These are phyloP conservation scores for Agrotis clavis DNA, from an alignment of 2,888 invertebrate species.

Conservation along the genomic window DNA sequence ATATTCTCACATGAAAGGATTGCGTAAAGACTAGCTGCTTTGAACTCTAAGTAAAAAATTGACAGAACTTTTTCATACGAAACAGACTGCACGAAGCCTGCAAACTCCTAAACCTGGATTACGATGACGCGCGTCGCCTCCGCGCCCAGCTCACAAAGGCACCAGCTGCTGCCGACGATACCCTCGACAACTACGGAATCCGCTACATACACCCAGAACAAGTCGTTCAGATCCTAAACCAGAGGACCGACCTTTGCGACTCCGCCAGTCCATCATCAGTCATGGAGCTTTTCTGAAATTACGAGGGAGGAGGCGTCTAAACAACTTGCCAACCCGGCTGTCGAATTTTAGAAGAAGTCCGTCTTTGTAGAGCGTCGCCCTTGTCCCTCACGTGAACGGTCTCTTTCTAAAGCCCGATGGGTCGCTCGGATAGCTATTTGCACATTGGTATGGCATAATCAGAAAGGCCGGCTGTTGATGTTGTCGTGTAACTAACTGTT, in stretches of 20 bases:
- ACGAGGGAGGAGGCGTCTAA: conserved; percentile 80
- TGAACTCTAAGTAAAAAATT: neutral
- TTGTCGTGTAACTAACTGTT: conserved; percentile 36
- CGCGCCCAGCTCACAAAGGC: conserved; percentile 91
- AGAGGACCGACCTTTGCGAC: conserved; percentile 84
- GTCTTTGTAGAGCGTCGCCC: conserved; percentile 12
- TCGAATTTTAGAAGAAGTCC: conserved; percentile 14
- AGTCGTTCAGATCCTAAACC: conserved; percentile 81
- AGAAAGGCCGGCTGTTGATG: conserved; percentile 43
- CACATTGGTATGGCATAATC: conserved; percentile 18
- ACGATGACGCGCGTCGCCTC: conserved; percentile 95
- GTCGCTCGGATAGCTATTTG: neutral
- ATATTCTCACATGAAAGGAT: neutral
- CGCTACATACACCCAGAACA: conserved; percentile 70
- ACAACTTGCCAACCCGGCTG: conserved; percentile 37
- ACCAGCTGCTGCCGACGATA: conserved; percentile 53
- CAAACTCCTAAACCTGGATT: conserved; percentile 93
- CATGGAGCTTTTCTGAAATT: conserved; percentile 85
- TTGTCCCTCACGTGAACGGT: neutral
- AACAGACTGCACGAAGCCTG: conserved; percentile 94
- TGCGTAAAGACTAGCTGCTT: neutral
- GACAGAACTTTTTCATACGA: conserved; percentile 55
- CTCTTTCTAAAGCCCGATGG: conserved; percentile 10
- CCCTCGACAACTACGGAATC: conserved; percentile 66
- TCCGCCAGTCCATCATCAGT: conserved; percentile 78